Conservation (phyloP, 2,113 vertebrate species). For the Hirundichthys speculiger region DNA sequence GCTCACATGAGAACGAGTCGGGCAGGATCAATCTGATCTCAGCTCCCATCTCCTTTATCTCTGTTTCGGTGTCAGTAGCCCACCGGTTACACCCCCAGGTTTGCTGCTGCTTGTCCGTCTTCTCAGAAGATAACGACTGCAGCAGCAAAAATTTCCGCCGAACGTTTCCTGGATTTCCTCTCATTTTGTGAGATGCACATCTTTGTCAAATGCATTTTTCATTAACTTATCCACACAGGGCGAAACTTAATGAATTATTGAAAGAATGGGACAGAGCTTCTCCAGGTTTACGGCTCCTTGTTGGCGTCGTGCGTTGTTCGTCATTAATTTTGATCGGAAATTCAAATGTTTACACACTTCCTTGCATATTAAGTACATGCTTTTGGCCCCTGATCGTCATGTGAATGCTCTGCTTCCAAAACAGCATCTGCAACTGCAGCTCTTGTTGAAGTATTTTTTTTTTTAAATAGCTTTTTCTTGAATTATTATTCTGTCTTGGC, state of each 20-base stretch:
- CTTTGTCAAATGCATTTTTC: conserved; percentile 24
- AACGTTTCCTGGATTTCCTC: background rate
- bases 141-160: background rate
- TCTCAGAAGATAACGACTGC: background rate
- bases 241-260: too few species aligned
- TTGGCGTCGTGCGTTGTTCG: too few species aligned
- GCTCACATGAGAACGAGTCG: background rate
- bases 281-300: too few species aligned
- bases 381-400: too few species aligned
- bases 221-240: background rate
- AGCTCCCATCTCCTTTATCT: conserved; percentile 6
- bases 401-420: too few species aligned
- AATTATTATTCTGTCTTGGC: background rate
- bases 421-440: too few species aligned
- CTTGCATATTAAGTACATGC: too few species aligned
- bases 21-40: background rate
- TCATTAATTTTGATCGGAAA: too few species aligned
- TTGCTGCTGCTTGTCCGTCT: conserved; percentile 2
- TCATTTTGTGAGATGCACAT: background rate
- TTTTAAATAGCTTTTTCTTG: background rate
- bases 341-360: too few species aligned
- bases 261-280: too few species aligned
- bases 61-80: conserved; percentile 3
- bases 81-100: background rate
- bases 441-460: background rate